phyloP scores from a whole-genome alignment of 2,888 invertebrate genomes.

The Poecilobothrus nobilitatus region DNA sequence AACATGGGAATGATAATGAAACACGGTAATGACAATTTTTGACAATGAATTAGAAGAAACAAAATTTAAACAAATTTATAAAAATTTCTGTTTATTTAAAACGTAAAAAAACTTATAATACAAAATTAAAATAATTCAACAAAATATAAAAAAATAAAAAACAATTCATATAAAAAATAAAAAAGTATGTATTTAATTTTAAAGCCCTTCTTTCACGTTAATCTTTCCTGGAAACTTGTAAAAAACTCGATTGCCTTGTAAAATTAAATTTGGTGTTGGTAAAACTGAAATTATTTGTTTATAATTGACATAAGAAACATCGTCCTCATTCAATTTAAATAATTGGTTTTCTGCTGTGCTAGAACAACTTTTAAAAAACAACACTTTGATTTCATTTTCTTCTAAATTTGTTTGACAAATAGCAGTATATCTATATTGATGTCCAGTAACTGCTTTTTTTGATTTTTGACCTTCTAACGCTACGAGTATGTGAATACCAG shows the following conservation, averaged over 20 bases:
- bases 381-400: conserved; percentile 17
- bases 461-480: conserved; percentile 14
- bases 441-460: conserved; percentile 13
- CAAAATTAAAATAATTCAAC: too few species aligned
- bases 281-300: background rate
- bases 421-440: conserved; percentile 17
- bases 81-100: too few species aligned
- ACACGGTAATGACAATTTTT: too few species aligned
- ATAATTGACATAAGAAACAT: conserved; percentile 2
- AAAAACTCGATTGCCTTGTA: background rate
- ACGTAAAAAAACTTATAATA: too few species aligned
- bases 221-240: background rate
- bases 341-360: conserved; percentile 16
- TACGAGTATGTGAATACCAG: conserved; percentile 16
- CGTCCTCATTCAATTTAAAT: conserved; percentile 18
- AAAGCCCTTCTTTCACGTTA: too few species aligned
- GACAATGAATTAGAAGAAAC: too few species aligned
- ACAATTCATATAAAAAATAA: too few species aligned
- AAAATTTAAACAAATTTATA: too few species aligned
- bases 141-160: too few species aligned
- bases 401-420: conserved; percentile 12
- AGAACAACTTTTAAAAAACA: conserved; percentile 8
- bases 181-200: too few species aligned
- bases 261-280: background rate
- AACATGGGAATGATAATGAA: too few species aligned